phyloP scores from a whole-genome alignment of 2,888 invertebrate genomes.

The Chirona hameri region DNA sequence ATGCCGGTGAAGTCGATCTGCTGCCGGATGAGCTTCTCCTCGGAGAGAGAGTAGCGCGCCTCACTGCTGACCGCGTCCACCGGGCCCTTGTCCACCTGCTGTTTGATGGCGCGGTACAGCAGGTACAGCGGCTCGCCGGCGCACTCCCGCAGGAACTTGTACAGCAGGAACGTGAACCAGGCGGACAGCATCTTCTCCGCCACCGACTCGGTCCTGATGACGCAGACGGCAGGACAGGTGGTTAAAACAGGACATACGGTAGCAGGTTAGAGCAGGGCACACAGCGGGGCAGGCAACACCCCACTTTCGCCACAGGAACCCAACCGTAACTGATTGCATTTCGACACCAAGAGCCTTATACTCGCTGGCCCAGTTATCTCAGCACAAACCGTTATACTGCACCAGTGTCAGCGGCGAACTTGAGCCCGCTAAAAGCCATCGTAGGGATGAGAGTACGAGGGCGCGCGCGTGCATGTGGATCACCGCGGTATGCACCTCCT shows the following conservation, averaged over 20 bases:
- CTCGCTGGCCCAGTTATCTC: too few relatives aligned
- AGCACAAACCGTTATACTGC: too few relatives aligned
- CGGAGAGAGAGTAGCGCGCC: conserved; percentile 95
- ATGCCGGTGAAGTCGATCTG: conserved; percentile 93
- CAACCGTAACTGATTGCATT: too few relatives aligned
- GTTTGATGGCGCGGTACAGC: conserved; percentile 97
- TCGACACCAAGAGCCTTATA: too few relatives aligned
- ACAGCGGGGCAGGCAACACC: background rate
- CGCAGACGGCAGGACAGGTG: background rate
- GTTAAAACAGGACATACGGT: background rate
- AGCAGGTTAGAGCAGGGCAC: background rate
- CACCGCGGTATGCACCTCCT: conserved; percentile 59
- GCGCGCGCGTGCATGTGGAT: too few relatives aligned
- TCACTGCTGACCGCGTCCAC: conserved; percentile 97
- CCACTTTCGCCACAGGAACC: too few relatives aligned
- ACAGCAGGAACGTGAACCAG: conserved; percentile 98
- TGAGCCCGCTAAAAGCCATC: too few relatives aligned
- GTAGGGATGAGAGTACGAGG: too few relatives aligned
- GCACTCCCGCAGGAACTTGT: conserved; percentile 96
- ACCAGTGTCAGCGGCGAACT: too few relatives aligned
- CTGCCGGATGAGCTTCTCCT: conserved; percentile 97
- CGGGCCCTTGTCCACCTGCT: conserved; percentile 99
- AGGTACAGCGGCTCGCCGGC: conserved; percentile 97
- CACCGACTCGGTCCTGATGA: conserved; percentile 82
- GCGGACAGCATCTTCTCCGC: conserved; percentile 99